Evolutionary conservation across 2,888 invertebrate species (phyloP).

Genomic region (Drosophila percnosoma): DNA sequence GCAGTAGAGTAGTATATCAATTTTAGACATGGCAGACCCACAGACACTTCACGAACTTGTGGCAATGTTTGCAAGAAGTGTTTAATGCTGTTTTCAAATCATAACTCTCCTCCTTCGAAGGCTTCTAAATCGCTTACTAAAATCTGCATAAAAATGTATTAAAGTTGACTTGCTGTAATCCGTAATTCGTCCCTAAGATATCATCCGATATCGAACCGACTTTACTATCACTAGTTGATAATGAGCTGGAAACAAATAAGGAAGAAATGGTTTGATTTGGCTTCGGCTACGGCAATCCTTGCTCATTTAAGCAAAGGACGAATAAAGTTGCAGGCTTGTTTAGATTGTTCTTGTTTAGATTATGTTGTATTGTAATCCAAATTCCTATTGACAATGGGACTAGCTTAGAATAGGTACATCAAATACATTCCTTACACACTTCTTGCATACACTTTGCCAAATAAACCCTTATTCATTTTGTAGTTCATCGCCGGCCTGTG

Average conservation of each 20-base stretch:
- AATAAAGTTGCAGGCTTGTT: background rate
- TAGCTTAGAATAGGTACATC: background rate
- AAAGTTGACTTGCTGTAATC: background rate
- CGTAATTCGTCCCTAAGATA: background rate
- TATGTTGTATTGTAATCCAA: background rate
- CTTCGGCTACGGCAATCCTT: background rate
- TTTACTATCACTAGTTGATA: background rate
- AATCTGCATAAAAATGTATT: background rate
- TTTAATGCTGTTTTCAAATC: background rate
- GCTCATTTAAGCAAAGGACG: background rate
- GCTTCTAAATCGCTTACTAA: background rate
- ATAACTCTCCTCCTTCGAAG: background rate
- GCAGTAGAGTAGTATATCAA: background rate
- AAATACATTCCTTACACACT: background rate
- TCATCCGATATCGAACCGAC: background rate
- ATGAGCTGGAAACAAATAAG: background rate
- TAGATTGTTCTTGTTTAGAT: no score
- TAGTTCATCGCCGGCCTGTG: slow-evolving; percentile 48
- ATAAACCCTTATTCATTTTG: background rate
- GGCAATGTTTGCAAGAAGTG: background rate
- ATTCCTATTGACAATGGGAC: background rate
- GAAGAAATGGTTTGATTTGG: background rate
- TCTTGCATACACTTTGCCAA: background rate
- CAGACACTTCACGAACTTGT: background rate
- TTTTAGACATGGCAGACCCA: background rate